Conservation (phyloP, 2,888 invertebrate species). For the Calephelis perditalis region DNA sequence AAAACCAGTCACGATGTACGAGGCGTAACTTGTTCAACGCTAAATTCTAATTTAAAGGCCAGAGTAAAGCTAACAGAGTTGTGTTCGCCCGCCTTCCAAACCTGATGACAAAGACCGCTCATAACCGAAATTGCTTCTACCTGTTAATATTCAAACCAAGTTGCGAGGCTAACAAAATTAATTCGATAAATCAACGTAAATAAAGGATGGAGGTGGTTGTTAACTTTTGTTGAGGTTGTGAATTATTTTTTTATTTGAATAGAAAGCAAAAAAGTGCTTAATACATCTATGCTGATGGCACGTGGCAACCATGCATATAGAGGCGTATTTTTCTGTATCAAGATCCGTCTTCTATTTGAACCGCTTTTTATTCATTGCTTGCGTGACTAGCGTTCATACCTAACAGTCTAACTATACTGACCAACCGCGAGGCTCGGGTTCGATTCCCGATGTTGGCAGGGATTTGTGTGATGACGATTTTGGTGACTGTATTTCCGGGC, state of each 20-base stretch:
- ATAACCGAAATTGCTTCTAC: constrained; percentile 64
- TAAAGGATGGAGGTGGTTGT: constrained; percentile 51
- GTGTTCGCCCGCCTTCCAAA: constrained; percentile 38
- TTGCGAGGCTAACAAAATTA: constrained; percentile 65
- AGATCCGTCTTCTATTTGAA: background rate
- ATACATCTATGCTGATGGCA: no score
- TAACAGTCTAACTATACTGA: no score
- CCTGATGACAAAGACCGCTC: constrained; percentile 54
- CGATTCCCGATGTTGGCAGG: no score
- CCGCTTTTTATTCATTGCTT: background rate
- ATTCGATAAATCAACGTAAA: constrained; percentile 65
- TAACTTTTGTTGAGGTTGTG: constrained; percentile 18
- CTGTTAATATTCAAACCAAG: constrained; percentile 61
- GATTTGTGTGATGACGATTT: no score
- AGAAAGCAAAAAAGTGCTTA: no score
- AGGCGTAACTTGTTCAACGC: constrained; percentile 14
- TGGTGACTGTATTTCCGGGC: no score
- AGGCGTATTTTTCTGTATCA: no score
- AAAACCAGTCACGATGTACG: background rate
- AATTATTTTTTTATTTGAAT: constrained; percentile 1
- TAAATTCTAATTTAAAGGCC: constrained; percentile 15
- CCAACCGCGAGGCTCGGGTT: no score
- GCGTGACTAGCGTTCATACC: no score
- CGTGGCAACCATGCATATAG: background rate
- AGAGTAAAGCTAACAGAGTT: constrained; percentile 44